Base-by-base conservation (phyloP, 2,113 vertebrate species). In the Seriola aureovittata region DNA sequence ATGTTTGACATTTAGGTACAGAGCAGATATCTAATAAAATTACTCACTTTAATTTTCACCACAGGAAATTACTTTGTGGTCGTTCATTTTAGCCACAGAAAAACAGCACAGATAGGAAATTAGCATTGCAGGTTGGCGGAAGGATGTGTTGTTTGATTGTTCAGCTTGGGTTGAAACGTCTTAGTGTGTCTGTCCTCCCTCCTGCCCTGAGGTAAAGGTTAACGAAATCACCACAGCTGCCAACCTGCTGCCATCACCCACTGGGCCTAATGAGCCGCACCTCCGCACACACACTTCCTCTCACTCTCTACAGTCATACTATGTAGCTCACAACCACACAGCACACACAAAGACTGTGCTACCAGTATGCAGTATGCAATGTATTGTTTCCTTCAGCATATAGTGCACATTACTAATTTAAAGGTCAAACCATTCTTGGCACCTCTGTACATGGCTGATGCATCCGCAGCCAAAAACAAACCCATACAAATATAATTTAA, bases 171-270 rank as follows among this genome's bases (percentile, higher is more conserved):
- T 67, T 57, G 34, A 80, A 81, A 71, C 68, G 65, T 75, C 67
- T 87, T 58, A 70, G 66, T 76, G 62, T 71, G 34, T 72, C 63
- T 79, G 29, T 68, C 79, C 78, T 87, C 55, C 46, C 82, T 55
- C 67, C 73, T 84, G 74, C 87, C 75, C 83, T 10, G 85, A 89
- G 86, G 81, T 92, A 94, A 94, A 94, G 92, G 91, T 94, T 94
- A 94, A 94, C 86, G 16, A 91, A 93, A 93, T 91, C 91, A 83
- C 66, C 78, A 55, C 88, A 91, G 89, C 90, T 91, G 89, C 85
- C 93, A 90, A 86, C 86, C 80, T 85, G 86, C 88, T 91, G 90
- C 85, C 80, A 60, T 91, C 82, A 65, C 91, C 89, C 84, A 86
- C 89, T 90, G 90, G 74, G 88, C 85, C 66, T 93, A 93, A 93